Conservation (phyloP, 2,888 invertebrate genomes). For the Xestia rhomboidea region DNA sequence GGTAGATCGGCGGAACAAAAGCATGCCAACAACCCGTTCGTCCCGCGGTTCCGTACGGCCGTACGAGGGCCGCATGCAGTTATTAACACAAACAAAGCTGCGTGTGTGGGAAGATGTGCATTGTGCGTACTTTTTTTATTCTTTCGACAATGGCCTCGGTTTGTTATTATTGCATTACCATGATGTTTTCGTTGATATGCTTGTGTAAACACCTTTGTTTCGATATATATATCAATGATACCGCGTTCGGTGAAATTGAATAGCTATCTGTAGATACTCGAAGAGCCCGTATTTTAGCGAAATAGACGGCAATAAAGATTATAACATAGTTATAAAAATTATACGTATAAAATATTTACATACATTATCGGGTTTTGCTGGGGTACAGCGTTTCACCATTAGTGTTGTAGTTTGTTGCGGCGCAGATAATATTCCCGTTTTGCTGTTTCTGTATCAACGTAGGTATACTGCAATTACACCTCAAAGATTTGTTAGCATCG, state of each 20-base stretch:
- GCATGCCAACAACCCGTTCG: conserved; percentile 68
- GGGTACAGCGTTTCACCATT: conserved; percentile 83
- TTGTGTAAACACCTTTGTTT: conserved; percentile 48
- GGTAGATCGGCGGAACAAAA: conserved; percentile 75
- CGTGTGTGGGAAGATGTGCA: conserved; percentile 74
- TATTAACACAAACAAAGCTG: conserved; percentile 72
- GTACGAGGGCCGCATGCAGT: conserved; percentile 64
- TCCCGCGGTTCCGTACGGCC: conserved; percentile 53
- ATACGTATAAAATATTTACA: conserved; percentile 75
- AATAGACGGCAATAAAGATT: conserved; percentile 54
- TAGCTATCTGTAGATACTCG: conserved; percentile 39
- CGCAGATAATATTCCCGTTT: conserved; percentile 82
- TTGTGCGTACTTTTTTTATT: conserved; percentile 72
- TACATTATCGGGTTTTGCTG: conserved; percentile 75
- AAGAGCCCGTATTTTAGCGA: conserved; percentile 40
- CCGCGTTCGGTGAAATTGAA: conserved; percentile 24
- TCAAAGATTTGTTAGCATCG: conserved; percentile 83
- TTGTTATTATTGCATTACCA: conserved; percentile 66
- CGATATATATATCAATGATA: conserved; percentile 17
- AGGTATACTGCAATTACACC: conserved; percentile 84
- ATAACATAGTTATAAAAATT: conserved; percentile 58
- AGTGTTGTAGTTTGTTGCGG: conserved; percentile 83
- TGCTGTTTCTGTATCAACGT: conserved; percentile 74
- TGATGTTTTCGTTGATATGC: conserved; percentile 57
- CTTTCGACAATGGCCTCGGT: conserved; percentile 62